phyloP scores from a whole-genome alignment of 2,888 invertebrate genomes.

The Rhabditoides inermis region DNA sequence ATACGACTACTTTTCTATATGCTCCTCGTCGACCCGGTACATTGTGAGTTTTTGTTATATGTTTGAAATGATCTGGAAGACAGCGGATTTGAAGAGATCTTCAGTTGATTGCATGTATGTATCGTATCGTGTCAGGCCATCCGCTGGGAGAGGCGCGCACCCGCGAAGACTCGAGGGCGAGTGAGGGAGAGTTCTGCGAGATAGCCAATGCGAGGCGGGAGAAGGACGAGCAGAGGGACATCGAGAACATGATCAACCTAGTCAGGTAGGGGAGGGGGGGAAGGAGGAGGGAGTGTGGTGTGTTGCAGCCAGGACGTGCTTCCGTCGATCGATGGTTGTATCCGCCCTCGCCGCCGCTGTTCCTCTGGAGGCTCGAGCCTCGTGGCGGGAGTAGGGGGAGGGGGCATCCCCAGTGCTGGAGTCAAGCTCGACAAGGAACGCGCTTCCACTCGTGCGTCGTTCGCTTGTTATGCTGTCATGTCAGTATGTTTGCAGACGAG shows the following conservation, averaged over 20 bases:
- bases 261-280: conserved; percentile 4
- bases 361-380: too few relatives aligned
- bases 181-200: conserved; percentile 11
- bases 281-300: neutral
- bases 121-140: conserved; percentile 3
- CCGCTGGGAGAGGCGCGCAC: conserved; percentile 13
- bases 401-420: too few relatives aligned
- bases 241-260: conserved; percentile 9
- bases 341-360: conserved; percentile 5
- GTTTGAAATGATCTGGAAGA: too few relatives aligned
- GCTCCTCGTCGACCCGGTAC: conserved; percentile 9
- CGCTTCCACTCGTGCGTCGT: too few relatives aligned
- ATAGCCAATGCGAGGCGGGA: conserved; percentile 5
- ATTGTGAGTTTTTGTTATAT: conserved; percentile 7
- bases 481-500: too few relatives aligned
- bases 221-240: conserved; percentile 6
- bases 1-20: conserved; percentile 2
- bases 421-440: too few relatives aligned
- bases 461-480: too few relatives aligned
- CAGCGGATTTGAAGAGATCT: neutral
- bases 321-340: conserved; percentile 9
- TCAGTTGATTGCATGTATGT: neutral
- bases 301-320: conserved; percentile 7
- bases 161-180: conserved; percentile 12
- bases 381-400: too few relatives aligned